phyloP scores from a whole-genome alignment of 2,888 invertebrate species.

The Beris morrisii region DNA sequence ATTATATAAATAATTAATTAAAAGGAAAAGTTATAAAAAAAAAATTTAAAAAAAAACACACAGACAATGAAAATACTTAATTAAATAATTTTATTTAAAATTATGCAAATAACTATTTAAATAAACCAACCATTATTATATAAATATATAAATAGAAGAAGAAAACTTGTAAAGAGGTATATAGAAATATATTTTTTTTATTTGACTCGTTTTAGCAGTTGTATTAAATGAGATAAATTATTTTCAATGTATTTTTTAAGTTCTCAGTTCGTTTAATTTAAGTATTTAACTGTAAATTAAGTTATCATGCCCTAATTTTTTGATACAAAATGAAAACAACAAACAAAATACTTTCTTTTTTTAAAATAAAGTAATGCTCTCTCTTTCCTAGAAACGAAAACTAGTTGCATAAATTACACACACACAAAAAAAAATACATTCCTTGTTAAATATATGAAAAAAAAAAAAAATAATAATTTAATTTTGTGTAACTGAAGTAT shows the following conservation, averaged over 20 bases:
- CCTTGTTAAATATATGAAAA: constrained; percentile 17
- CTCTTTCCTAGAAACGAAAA: constrained; percentile 11
- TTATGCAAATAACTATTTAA: constrained; percentile 15
- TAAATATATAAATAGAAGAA: constrained; percentile 29
- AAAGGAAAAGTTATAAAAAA: constrained; percentile 29
- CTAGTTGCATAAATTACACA: neutral
- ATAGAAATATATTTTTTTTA: constrained; percentile 35
- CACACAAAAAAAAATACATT: neutral
- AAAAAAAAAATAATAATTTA: neutral
- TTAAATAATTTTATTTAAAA: constrained; percentile 33
- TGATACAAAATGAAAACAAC: constrained; percentile 31
- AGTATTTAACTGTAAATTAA: constrained; percentile 37
- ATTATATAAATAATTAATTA: constrained; percentile 25
- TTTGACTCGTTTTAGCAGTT: constrained; percentile 40
- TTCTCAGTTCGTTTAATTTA: constrained; percentile 31
- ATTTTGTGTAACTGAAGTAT: no score
- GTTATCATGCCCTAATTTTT: constrained; percentile 37
- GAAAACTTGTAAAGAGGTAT: constrained; percentile 34
- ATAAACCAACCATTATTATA: constrained; percentile 19
- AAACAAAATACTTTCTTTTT: constrained; percentile 13
- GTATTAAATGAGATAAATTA: constrained; percentile 29
- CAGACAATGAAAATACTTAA: constrained; percentile 22
- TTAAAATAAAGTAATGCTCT: constrained; percentile 8
- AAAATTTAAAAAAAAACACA: constrained; percentile 25
- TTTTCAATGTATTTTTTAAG: constrained; percentile 22